Base-by-base conservation (phyloP, 2,113 vertebrate genomes). In the Takifugu bimaculatus region DNA sequence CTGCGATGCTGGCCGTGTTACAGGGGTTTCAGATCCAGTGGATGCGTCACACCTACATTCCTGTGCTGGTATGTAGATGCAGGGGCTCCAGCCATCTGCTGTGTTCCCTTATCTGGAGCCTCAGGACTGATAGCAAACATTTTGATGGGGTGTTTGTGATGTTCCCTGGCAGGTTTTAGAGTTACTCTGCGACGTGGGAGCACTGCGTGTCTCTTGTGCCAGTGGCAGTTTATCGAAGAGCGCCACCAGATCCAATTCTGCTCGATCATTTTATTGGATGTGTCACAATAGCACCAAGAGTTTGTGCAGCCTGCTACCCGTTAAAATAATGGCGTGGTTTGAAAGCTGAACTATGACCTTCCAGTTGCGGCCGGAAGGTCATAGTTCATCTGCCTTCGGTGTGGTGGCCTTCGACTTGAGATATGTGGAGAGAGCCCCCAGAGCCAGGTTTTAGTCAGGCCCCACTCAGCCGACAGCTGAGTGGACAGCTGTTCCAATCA, bases 401-500 rank as follows among this genome's bases (percentile, higher is more conserved):
- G 26, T 29, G 55, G 56, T 60, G 65, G 68, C 69, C 54, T 56
- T 70, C 54, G 53, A 78, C 20, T 20, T 20, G 70, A 74, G 82
- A 81, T 59, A 70, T 70, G 65, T 67, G 63, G 83, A 20, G 63
- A 65, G 61, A 80, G 57, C 63, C 50, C 65, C 80, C 83, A 75
- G 68, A 53, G 44, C 54, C 79, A 57, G 65, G 62, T 80, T 83
- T 85, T 74, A 82, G 77, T 32, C 6, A 43, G 75, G 72, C 66
- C 75, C 72, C 74, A 78, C 60, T 68, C 54, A 56, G 66, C 65
- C 71, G 73, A 80, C 86, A 88, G 79, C 84, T 87, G 86, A 56
- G 66, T 63, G 69, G 73, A 80, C 86, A 88, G 79, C 84, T 87
- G 86, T 68, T 80, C 39, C 71, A 79, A 73, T 77, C 60, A 77